phyloP scores from a whole-genome alignment of 23 tunicate genomes.

The Halocynthia aurantium region DNA sequence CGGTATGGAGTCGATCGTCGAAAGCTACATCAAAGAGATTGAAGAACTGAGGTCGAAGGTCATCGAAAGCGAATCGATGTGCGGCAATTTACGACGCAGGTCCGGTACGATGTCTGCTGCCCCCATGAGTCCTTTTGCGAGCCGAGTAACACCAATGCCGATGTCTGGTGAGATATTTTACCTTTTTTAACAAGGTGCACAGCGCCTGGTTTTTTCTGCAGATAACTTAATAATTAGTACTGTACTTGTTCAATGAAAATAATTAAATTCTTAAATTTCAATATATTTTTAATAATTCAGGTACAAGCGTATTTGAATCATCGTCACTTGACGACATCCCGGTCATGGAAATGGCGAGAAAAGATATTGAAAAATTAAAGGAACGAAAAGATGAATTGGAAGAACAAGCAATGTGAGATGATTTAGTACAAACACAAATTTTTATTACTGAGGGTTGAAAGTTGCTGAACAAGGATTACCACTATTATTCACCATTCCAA shows the following conservation, averaged over 20 bases:
- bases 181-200: too few relatives aligned
- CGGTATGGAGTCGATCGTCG: constrained; percentile 37
- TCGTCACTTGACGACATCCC: constrained; percentile 23
- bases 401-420: constrained; percentile 5
- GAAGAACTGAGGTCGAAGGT: constrained; percentile 68
- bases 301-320: constrained; percentile 44
- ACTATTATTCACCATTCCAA: not conserved
- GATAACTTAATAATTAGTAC: too few relatives aligned
- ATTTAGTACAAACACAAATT: not conserved
- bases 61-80: constrained; percentile 76
- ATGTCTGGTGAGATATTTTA: constrained; percentile 16
- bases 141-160: constrained; percentile 24
- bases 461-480: not conserved
- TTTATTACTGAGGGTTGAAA: not conserved
- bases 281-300: not conserved
- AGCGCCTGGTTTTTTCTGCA: too few relatives aligned
- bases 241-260: too few relatives aligned
- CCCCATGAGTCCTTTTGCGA: constrained; percentile 27
- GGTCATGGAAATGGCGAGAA: constrained; percentile 50
- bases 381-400: constrained; percentile 25
- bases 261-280: too few relatives aligned
- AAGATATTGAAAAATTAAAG: constrained; percentile 56
- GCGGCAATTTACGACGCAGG: constrained; percentile 53
- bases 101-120: constrained; percentile 10
- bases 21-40: constrained; percentile 69